Percentiles rank a stretch among this genome's conserved stretches.
Evolutionary conservation across 2,113 vertebrate species (phyloP).

Genomic region (Toxotes chatareus): DNA sequence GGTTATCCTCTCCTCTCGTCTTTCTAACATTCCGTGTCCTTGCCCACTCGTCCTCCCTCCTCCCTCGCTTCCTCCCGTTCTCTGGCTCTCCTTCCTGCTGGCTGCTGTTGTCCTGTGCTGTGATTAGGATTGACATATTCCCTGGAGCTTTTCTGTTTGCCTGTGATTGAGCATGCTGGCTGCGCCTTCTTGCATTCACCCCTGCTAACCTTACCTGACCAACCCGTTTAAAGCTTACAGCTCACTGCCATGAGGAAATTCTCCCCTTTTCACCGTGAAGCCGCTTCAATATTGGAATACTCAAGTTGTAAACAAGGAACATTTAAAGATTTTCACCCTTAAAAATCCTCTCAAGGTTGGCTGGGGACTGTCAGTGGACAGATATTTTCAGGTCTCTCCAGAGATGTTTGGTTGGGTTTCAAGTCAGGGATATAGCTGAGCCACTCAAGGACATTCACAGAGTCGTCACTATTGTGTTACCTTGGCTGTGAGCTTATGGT

Average conservation of each 20-base stretch:
- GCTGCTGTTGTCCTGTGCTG: slow-evolving; percentile 20
- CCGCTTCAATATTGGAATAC: background rate
- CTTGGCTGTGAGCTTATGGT: too few relatives aligned
- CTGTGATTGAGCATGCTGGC: slow-evolving; percentile 10
- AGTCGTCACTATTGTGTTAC: too few relatives aligned
- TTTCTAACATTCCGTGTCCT: background rate
- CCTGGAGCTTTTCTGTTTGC: slow-evolving; percentile 2
- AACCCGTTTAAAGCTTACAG: background rate
- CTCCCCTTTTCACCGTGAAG: background rate
- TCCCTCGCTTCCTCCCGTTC: background rate
- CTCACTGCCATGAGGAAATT: background rate
- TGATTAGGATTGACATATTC: slow-evolving; percentile 42
- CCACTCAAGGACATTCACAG: too few relatives aligned
- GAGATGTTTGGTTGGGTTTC: too few relatives aligned
- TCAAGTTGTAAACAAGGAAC: too few relatives aligned
- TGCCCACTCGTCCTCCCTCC: background rate
- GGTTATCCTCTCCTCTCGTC: background rate
- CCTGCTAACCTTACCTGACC: background rate
- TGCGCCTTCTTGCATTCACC: background rate
- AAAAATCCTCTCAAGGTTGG: too few relatives aligned
- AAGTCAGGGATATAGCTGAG: too few relatives aligned
- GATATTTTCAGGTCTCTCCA: too few relatives aligned
- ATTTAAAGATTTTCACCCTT: too few relatives aligned
- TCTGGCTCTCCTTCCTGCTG: slow-evolving; percentile 18
- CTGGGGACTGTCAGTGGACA: too few relatives aligned